A percentile compares a stretch with the other conserved stretches of the same genome.
phyloP scores from a whole-genome alignment of 2,797 vertebrate species.

The Carcharodon carcharias region DNA sequence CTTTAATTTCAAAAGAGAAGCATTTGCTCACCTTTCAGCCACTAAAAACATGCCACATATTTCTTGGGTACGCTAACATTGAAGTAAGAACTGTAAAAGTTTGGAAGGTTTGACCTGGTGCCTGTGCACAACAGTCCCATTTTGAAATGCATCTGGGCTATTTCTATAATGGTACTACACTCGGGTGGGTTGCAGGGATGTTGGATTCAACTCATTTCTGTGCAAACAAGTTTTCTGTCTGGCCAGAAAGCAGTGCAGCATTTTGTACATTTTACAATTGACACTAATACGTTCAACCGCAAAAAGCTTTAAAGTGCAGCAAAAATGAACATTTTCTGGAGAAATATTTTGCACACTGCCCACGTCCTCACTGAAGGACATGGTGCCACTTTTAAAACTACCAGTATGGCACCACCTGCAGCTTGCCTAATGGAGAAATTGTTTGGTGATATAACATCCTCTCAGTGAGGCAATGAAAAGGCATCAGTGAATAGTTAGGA shows the following conservation, averaged over 20 bases:
- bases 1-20: neutral
- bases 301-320: neutral
- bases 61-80: neutral
- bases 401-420: neutral
- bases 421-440: neutral
- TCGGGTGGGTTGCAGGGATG: neutral
- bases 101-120: neutral
- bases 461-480: neutral
- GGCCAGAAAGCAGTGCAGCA: neutral
- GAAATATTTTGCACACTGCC: neutral
- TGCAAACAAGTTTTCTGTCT: neutral
- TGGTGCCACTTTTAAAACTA: neutral
- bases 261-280: neutral
- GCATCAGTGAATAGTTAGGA: neutral
- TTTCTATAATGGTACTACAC: neutral
- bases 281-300: neutral
- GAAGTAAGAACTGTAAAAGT: neutral
- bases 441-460: neutral
- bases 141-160: neutral
- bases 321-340: neutral
- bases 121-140: neutral
- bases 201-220: neutral
- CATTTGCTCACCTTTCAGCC: neutral
- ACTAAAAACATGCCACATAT: neutral
- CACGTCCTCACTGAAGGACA: neutral